A percentile compares a stretch with the other conserved stretches of the same genome.
Evolutionary conservation across 2,888 invertebrate genomes (phyloP).

Genomic region (Cepaea hortensis): DNA sequence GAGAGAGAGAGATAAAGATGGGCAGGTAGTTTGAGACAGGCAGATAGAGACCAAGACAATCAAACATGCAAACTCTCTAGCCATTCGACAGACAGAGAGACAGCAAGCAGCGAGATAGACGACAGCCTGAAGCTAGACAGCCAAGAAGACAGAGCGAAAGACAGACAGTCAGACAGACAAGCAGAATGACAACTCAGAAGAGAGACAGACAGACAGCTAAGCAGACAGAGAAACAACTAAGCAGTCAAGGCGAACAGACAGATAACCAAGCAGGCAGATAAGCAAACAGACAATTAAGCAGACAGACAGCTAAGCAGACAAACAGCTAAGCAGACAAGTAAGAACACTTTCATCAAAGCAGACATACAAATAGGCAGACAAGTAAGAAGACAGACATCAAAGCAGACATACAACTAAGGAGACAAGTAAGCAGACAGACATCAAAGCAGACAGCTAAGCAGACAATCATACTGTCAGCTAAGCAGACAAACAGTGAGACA

Average conservation of each 20-base stretch:
- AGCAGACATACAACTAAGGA: background rate
- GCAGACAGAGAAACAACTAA: background rate
- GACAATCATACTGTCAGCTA: background rate
- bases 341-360: no score
- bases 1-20: background rate
- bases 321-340: no score
- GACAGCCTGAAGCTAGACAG: no score
- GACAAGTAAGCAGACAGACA: background rate
- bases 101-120: no score
- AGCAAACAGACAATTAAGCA: no score
- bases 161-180: background rate
- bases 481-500: background rate
- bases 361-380: no score
- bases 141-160: background rate
- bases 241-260: no score
- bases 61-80: background rate
- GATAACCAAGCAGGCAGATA: no score
- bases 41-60: background rate
- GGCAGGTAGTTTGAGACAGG: background rate
- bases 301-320: no score
- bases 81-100: no score
- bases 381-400: no score
- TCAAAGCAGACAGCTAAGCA: background rate
- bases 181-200: background rate
- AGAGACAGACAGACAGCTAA: background rate